phyloP scores from a whole-genome alignment of 2,113 vertebrate genomes.

The Pseudonaja textilis region DNA sequence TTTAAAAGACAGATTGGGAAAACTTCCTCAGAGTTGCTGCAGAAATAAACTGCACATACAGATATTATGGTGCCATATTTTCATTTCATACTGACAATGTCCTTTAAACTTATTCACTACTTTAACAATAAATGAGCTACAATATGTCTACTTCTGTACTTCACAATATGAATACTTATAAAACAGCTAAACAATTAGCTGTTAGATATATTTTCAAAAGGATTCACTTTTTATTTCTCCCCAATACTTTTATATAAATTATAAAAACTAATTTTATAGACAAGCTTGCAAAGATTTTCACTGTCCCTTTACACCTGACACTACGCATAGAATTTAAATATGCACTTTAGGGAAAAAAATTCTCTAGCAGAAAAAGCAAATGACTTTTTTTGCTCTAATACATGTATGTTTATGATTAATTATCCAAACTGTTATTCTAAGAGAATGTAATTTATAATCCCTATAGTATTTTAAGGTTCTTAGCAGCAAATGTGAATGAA shows the following conservation, averaged over 20 bases:
- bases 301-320: background rate
- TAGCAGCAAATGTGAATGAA: background rate
- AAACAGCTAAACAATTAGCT: background rate
- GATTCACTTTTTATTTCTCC: background rate
- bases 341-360: background rate
- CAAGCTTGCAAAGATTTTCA: background rate
- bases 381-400: background rate
- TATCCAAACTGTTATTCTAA: background rate
- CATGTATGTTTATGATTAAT: background rate
- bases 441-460: background rate
- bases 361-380: background rate
- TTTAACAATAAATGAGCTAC: background rate
- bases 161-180: background rate
- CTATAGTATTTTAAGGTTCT: background rate
- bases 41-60: slow-evolving; percentile 50
- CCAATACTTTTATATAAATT: background rate
- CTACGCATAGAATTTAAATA: background rate
- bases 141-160: background rate
- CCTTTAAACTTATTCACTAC: background rate
- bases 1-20: slow-evolving; percentile 8
- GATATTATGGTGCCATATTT: slow-evolving; percentile 76
- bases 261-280: background rate
- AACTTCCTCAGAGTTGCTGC: slow-evolving; percentile 1
- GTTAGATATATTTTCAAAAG: background rate
- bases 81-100: slow-evolving; percentile 60